A percentile compares a stretch with the other conserved stretches of the same genome.
These are phyloP conservation scores for Folsomia candida DNA, from an alignment of 2,888 invertebrate genomes.

Conservation along the genomic window DNA sequence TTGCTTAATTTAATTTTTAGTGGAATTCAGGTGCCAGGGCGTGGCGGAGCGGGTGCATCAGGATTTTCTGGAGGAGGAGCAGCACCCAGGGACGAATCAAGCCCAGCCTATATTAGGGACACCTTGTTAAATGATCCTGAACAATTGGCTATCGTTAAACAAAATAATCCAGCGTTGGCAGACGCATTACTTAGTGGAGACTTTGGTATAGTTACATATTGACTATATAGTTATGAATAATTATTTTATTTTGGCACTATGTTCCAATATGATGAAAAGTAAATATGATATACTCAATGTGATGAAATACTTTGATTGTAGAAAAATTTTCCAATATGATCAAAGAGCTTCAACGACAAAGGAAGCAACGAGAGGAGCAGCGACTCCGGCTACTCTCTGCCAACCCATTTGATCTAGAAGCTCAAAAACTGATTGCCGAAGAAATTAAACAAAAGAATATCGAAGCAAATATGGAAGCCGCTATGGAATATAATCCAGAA, in stretches of 20 bases:
- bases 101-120: constrained; percentile 78
- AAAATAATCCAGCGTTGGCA: constrained; percentile 88
- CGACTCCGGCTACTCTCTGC: constrained; percentile 84
- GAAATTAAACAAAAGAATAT: constrained; percentile 94
- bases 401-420: constrained; percentile 93
- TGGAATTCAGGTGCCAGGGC: constrained; percentile 71
- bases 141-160: constrained; percentile 82
- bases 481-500: constrained; percentile 98
- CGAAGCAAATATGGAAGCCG: constrained; percentile 97
- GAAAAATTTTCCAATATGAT: constrained; percentile 77
- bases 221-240: background rate
- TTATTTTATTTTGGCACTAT: background rate
- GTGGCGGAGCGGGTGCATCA: constrained; percentile 21
- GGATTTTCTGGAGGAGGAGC: constrained; percentile 21
- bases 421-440: constrained; percentile 90
- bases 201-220: constrained; percentile 57
- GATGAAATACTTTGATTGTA: constrained; percentile 53
- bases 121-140: constrained; percentile 87
- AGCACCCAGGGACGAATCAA: constrained; percentile 62
- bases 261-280: background rate
- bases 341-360: constrained; percentile 75
- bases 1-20: constrained; percentile 73
- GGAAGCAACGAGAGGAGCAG: constrained; percentile 78
- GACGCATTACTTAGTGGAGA: constrained; percentile 85
- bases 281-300: background rate